phyloP scores from a whole-genome alignment of 2,113 vertebrate genomes.

The Carlito syrichta region DNA sequence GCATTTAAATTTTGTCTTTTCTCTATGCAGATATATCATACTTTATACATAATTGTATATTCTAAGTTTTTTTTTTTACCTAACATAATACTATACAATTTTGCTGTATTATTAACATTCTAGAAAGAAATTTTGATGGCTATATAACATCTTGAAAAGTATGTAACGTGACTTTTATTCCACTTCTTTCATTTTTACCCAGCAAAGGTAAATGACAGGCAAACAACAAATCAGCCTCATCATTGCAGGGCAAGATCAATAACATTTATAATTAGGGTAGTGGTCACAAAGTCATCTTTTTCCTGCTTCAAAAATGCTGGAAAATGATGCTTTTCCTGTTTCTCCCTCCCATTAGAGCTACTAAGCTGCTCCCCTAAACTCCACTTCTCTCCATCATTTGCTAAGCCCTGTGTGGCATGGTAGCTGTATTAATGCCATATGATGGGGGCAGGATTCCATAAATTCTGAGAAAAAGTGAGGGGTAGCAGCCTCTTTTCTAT shows the following conservation, averaged over 20 bases:
- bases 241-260: neutral
- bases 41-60: neutral
- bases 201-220: neutral
- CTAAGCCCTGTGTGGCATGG: neutral
- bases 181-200: neutral
- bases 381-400: neutral
- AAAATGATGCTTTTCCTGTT: neutral
- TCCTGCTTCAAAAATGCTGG: neutral
- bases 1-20: neutral
- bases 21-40: neutral
- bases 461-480: neutral
- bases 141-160: neutral
- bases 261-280: neutral
- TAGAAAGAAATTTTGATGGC: conserved; percentile 22
- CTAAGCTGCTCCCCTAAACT: neutral
- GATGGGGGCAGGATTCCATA: neutral
- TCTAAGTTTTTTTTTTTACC: conserved; percentile 21
- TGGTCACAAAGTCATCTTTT: neutral
- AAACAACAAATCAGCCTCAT: neutral
- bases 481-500: neutral
- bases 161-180: neutral
- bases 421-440: neutral
- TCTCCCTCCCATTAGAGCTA: neutral
- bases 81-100: neutral
- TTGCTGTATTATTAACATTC: neutral